These are phyloP conservation scores for Porites lutea DNA, from an alignment of 64 coral and sea anemone species.

Conservation along the genomic window DNA sequence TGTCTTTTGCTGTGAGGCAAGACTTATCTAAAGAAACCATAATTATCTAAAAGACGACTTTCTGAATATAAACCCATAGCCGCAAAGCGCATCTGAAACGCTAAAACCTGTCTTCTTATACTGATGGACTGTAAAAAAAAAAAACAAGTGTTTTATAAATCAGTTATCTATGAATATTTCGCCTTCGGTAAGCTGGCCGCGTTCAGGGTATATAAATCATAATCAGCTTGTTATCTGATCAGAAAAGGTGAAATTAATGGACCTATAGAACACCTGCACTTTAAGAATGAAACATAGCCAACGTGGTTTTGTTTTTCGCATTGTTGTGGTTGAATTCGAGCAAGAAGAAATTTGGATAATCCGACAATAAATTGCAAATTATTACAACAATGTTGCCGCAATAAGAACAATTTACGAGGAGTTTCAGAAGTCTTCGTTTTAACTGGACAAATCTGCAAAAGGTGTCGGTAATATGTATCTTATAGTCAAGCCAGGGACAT, in stretches of 20 bases:
- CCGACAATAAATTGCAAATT: neutral
- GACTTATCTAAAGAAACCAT: no score
- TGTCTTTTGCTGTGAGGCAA: no score
- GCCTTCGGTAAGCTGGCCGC: neutral
- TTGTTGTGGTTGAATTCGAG: constrained; percentile 5
- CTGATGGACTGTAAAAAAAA: neutral
- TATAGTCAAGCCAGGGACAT: no score
- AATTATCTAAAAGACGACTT: no score
- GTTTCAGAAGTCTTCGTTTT: neutral
- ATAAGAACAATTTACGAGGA: neutral
- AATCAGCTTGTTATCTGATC: constrained; percentile 23
- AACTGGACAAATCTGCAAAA: no score
- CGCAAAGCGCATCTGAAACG: neutral
- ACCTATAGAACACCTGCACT: constrained; percentile 24
- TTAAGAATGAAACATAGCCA: neutral
- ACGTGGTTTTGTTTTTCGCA: neutral
- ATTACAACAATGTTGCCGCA: neutral
- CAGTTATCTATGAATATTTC: constrained; percentile 10
- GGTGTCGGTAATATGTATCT: no score
- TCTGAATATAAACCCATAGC: neutral
- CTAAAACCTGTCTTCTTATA: neutral
- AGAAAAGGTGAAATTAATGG: constrained; percentile 23
- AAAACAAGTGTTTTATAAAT: neutral
- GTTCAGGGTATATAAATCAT: constrained; percentile 19
- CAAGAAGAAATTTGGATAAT: neutral